Evolutionary conservation across 2,888 invertebrate species (phyloP).

Genomic region (Onthophagus sagittarius): DNA sequence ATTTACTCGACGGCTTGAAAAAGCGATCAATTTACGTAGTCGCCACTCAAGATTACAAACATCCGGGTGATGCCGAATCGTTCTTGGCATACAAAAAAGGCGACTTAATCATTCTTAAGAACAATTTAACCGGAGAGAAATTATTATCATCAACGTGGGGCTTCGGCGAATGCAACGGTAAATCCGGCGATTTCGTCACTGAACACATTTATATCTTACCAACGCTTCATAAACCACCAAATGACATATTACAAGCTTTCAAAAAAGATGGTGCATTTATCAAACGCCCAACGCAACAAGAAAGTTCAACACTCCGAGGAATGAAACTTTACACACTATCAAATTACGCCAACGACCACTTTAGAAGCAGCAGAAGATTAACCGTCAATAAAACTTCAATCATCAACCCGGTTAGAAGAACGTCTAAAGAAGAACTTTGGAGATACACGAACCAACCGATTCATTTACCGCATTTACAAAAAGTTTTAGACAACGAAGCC

Average conservation of each 20-base stretch:
- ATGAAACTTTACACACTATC: conserved; percentile 79
- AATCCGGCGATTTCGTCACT: conserved; percentile 79
- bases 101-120: conserved; percentile 77
- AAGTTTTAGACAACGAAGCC: conserved; percentile 66
- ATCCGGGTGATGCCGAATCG: conserved; percentile 54
- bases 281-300: conserved; percentile 43
- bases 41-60: conserved; percentile 61
- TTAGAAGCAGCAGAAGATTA: conserved; percentile 50
- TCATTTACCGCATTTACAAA: conserved; percentile 75
- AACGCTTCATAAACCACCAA: conserved; percentile 70
- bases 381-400: conserved; percentile 62
- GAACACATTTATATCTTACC: conserved; percentile 86
- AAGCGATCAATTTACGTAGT: conserved; percentile 81
- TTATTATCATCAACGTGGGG: conserved; percentile 71
- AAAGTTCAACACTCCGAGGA: conserved; percentile 57
- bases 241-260: conserved; percentile 61
- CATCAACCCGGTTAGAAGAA: conserved; percentile 61
- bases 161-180: conserved; percentile 65
- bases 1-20: conserved; percentile 79
- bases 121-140: conserved; percentile 70
- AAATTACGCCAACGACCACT: conserved; percentile 79
- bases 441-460: conserved; percentile 76
- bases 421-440: conserved; percentile 74
- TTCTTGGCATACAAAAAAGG: conserved; percentile 61
- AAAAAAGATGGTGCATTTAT: conserved; percentile 56